These are phyloP conservation scores for Drosophila kohkoa DNA, from an alignment of 1,140 invertebrate genomes.

Conservation along the genomic window DNA sequence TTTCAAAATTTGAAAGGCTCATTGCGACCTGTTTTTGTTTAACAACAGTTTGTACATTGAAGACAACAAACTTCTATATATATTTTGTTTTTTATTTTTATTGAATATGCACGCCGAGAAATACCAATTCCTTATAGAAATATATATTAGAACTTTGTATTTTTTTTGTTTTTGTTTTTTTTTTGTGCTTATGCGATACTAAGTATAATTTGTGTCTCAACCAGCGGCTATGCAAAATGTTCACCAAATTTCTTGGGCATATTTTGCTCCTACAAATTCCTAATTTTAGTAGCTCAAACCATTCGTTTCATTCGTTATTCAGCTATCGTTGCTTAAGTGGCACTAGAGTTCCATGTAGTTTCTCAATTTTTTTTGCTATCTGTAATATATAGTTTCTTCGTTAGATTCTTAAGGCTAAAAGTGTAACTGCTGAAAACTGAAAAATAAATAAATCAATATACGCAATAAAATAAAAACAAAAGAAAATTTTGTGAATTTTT, in stretches of 20 bases:
- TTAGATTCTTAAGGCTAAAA: constrained; percentile 65
- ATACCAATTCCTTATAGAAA: constrained; percentile 39
- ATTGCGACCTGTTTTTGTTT: constrained; percentile 47
- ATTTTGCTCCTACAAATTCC: constrained; percentile 19
- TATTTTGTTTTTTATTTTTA: constrained; percentile 26
- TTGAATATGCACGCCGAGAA: constrained; percentile 46
- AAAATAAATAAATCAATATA: constrained; percentile 5
- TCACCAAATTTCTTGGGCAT: constrained; percentile 16
- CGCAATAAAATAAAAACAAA: constrained; percentile 16
- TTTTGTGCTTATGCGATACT: constrained; percentile 22
- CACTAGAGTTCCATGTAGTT: constrained; percentile 69
- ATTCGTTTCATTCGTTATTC: constrained; percentile 69
- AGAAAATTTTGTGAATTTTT: constrained; percentile 26
- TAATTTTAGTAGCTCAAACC: constrained; percentile 58
- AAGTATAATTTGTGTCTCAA: constrained; percentile 62
- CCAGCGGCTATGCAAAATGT: constrained; percentile 75
- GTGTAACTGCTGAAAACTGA: background rate
- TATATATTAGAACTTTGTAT: constrained; percentile 31
- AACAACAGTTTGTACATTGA: constrained; percentile 44
- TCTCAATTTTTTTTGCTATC: constrained; percentile 25
- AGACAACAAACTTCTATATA: constrained; percentile 47
- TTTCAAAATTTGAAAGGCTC: constrained; percentile 50
- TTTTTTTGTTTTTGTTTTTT: background rate
- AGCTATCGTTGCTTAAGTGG: constrained; percentile 74
- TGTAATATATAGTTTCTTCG: constrained; percentile 39